Evolutionary conservation across 2,888 invertebrate genomes (phyloP).

Genomic region (Galeruca laticollis): DNA sequence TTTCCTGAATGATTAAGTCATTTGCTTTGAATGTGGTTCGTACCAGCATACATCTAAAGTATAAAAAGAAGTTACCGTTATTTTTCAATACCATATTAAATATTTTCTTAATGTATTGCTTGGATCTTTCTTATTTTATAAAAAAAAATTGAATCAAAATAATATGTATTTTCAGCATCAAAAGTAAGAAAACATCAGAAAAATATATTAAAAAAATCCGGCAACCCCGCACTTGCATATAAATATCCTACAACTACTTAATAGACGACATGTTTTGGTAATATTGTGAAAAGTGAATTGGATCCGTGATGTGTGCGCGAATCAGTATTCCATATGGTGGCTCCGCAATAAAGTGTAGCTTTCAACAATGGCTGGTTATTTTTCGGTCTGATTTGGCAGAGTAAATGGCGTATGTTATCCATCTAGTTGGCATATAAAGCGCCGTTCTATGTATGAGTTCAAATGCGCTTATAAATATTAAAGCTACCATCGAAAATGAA

Average conservation of each 20-base stretch:
- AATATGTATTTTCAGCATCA: no score
- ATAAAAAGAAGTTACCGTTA: no score
- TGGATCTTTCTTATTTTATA: no score
- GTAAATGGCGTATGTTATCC: conserved; percentile 65
- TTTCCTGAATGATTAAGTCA: no score
- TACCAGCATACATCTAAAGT: no score
- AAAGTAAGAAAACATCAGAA: no score
- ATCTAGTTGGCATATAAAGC: conserved; percentile 60
- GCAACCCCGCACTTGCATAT: neutral
- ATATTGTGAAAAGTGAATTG: conserved; percentile 54
- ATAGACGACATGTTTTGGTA: conserved; percentile 55
- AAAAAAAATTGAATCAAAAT: no score
- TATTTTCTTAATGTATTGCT: no score
- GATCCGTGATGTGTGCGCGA: conserved; percentile 50
- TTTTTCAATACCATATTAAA: no score
- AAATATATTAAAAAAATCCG: neutral
- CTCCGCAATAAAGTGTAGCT: conserved; percentile 59
- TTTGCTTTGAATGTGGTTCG: no score
- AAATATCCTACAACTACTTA: conserved; percentile 42
- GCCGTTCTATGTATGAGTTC: conserved; percentile 54
- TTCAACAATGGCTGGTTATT: conserved; percentile 64
- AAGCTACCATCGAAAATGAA: conserved; percentile 47
- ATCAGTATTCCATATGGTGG: conserved; percentile 63
- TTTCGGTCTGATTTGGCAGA: conserved; percentile 62
- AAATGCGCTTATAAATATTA: conserved; percentile 54